Evolutionary conservation across 2,113 vertebrate genomes (phyloP).

Genomic region (Hystrix cristata): DNA sequence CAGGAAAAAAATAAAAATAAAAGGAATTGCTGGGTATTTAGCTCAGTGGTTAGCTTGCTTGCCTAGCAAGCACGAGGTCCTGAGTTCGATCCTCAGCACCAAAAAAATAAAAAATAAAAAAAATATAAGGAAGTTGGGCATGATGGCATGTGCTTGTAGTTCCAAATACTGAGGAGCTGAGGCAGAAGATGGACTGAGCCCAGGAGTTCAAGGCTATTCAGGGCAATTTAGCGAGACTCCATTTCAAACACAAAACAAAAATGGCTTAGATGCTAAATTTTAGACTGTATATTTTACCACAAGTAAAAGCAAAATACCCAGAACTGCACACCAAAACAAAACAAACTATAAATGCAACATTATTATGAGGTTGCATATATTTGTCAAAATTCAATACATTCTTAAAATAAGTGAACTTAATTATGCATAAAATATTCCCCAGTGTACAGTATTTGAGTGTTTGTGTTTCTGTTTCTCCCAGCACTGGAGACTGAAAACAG

Average conservation of each 20-base stretch:
- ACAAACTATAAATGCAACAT: not conserved
- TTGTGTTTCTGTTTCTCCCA: not conserved
- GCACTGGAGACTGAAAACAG: not conserved
- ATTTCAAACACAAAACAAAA: not conserved
- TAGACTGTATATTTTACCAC: slow-evolving; percentile 6
- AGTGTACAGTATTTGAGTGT: not conserved
- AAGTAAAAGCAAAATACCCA: slow-evolving; percentile 21
- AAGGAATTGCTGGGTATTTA: too few relatives aligned
- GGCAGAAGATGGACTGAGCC: too few relatives aligned
- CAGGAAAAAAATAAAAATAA: not conserved
- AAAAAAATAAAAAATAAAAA: not conserved
- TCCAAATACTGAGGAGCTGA: not conserved
- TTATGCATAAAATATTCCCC: slow-evolving; percentile 36
- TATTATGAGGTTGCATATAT: not conserved
- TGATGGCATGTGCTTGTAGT: not conserved
- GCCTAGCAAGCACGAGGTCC: not conserved
- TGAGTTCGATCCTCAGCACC: not conserved
- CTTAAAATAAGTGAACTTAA: slow-evolving; percentile 56
- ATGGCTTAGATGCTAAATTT: not conserved
- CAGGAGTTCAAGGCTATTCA: not conserved
- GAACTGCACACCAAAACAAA: not conserved
- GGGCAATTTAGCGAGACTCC: not conserved
- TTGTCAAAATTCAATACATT: slow-evolving; percentile 1
- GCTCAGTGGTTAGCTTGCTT: too few relatives aligned
- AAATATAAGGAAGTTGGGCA: not conserved